A percentile compares a stretch with the other conserved stretches of the same genome.
These are phyloP conservation scores for Mormoops blainvillei DNA, from an alignment of 2,113 vertebrate genomes.

Conservation along the genomic window DNA sequence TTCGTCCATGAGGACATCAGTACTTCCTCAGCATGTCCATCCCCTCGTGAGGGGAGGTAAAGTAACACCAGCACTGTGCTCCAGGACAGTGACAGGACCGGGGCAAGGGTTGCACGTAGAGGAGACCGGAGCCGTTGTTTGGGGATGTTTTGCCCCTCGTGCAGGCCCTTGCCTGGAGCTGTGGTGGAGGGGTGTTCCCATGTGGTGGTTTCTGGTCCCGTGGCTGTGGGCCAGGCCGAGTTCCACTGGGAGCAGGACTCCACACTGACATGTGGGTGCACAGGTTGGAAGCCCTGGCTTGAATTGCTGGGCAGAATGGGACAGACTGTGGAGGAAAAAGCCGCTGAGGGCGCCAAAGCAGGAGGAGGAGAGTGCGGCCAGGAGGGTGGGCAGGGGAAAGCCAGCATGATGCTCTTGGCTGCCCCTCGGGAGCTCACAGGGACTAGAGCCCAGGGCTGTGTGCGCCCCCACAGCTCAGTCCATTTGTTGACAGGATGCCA, in stretches of 20 bases:
- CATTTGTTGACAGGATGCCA: too few species aligned
- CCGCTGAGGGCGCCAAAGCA: background rate
- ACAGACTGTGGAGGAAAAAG: background rate
- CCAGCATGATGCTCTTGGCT: background rate
- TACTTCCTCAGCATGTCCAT: background rate
- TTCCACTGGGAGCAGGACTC: background rate
- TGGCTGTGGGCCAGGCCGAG: background rate
- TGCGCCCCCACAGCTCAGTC: too few species aligned
- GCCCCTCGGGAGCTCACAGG: background rate
- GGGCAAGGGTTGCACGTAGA: background rate
- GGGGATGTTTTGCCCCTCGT: background rate
- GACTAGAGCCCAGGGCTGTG: accelerated
- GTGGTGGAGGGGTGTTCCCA: accelerated
- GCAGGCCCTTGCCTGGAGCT: background rate
- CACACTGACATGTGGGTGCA: background rate
- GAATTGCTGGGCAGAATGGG: background rate
- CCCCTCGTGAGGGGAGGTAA: too few species aligned
- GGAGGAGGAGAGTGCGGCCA: background rate
- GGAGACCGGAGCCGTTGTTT: background rate
- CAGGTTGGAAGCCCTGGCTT: background rate
- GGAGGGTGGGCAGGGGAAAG: background rate
- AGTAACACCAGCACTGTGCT: accelerated
- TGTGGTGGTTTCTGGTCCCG: background rate
- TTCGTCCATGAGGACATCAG: accelerated
- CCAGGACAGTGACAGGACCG: too few species aligned